Evolutionary conservation across 2,797 vertebrate species (phyloP).

Genomic region (Lithobates sylvaticus): DNA sequence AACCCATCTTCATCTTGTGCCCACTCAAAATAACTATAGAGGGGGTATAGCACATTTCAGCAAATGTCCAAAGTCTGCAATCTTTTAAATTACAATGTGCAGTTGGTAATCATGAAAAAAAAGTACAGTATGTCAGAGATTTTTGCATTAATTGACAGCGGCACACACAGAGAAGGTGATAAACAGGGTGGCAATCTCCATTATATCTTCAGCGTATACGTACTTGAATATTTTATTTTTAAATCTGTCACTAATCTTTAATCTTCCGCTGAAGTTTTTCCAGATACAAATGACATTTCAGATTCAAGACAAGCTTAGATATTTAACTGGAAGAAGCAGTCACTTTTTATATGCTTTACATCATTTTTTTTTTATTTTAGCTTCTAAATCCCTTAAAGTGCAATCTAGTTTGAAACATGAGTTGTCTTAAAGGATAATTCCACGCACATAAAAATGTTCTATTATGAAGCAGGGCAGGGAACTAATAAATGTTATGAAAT

Average conservation of each 20-base stretch:
- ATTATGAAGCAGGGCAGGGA: background rate
- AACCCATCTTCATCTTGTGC: background rate
- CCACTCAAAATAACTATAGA: conserved; percentile 13
- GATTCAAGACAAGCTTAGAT: background rate
- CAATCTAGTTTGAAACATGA: background rate
- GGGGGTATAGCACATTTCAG: conserved; percentile 13
- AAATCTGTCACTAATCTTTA: conserved; percentile 49
- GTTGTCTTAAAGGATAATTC: background rate
- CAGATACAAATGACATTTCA: conserved; percentile 43
- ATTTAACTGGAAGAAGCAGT: conserved; percentile 3
- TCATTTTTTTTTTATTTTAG: conserved; percentile 23
- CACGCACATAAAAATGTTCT: background rate
- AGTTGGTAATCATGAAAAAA: conserved; percentile 50
- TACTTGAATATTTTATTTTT: conserved; percentile 38
- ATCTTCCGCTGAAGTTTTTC: conserved; percentile 8
- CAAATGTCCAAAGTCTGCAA: conserved; percentile 42
- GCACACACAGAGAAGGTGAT: conserved; percentile 32
- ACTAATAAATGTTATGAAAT: background rate
- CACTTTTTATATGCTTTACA: background rate
- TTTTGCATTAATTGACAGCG: conserved; percentile 52
- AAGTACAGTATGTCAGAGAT: conserved; percentile 44
- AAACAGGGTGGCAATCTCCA: conserved; percentile 41
- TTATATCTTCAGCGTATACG: conserved; percentile 34
- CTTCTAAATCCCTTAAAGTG: conserved; percentile 19
- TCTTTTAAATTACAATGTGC: conserved; percentile 47